Percentiles rank a stretch among this genome's conserved stretches.
Evolutionary conservation across 2,797 vertebrate species (phyloP).

Genomic region (Potorous gilbertii): DNA sequence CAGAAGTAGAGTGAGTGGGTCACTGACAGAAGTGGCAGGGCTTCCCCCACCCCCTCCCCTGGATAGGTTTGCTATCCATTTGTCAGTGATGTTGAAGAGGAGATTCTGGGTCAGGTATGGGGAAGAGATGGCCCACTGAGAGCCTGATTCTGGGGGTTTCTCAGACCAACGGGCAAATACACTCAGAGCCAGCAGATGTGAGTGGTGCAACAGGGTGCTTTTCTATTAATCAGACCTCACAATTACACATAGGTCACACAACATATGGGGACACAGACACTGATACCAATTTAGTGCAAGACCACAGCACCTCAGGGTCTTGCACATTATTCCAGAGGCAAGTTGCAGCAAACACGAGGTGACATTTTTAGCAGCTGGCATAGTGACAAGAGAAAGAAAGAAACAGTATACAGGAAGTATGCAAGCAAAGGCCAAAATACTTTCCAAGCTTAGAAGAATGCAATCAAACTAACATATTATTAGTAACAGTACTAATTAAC

Average conservation of each 20-base stretch:
- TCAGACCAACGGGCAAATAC: not conserved
- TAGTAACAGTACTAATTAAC: conserved; percentile 50
- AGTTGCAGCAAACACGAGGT: conserved; percentile 52
- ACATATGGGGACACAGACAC: not conserved
- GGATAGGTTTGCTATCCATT: not conserved
- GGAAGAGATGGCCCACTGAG: not conserved
- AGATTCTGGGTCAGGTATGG: not conserved
- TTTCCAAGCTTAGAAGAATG: not conserved
- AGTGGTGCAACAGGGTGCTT: not conserved
- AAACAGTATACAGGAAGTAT: conserved; percentile 63
- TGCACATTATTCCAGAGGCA: conserved; percentile 61
- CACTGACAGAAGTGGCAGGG: not conserved
- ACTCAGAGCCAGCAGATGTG: not conserved
- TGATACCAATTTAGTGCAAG: conserved; percentile 41
- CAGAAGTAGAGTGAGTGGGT: not conserved
- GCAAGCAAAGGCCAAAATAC: conserved; percentile 59
- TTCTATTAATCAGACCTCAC: not conserved
- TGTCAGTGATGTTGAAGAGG: not conserved
- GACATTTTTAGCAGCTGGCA: conserved; percentile 68
- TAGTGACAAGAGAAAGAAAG: conserved; percentile 45
- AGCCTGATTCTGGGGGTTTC: not conserved
- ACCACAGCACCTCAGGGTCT: conserved; percentile 50
- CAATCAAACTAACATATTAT: conserved; percentile 9
- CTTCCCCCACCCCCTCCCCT: not conserved
- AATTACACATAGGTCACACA: not conserved